These are phyloP conservation scores for Zoanthus sociatus DNA, from an alignment of 92 coral and sea anemone species.

Conservation along the genomic window DNA sequence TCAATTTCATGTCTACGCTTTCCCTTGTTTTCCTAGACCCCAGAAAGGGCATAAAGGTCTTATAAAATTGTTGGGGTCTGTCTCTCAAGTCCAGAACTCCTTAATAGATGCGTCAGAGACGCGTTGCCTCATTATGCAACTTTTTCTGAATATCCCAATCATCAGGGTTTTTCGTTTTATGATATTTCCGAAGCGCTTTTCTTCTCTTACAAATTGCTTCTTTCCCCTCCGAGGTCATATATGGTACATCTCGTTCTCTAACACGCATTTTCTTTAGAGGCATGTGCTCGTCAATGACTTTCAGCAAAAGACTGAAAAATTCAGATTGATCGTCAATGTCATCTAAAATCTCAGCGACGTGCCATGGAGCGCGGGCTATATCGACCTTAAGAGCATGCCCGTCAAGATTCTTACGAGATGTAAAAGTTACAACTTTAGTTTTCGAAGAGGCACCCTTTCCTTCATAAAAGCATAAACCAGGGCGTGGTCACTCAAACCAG, in stretches of 20 bases:
- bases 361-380: conserved; percentile 56
- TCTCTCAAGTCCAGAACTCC: not conserved
- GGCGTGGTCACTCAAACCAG: conserved; percentile 56
- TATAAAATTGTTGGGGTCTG: too few species aligned
- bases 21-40: conserved; percentile 7
- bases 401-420: conserved; percentile 48
- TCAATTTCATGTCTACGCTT: conserved; percentile 38
- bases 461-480: conserved; percentile 59
- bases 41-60: too few species aligned
- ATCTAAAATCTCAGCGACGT: conserved; percentile 63
- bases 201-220: conserved; percentile 56
- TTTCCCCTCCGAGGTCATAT: too few species aligned
- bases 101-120: conserved; percentile 26
- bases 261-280: conserved; percentile 59
- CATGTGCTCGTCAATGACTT: conserved; percentile 52
- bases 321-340: conserved; percentile 57
- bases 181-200: conserved; percentile 31
- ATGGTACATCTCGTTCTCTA: too few species aligned
- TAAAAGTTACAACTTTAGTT: conserved; percentile 49
- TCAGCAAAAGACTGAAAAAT: not conserved
- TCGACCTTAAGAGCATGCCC: conserved; percentile 41
- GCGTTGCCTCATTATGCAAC: conserved; percentile 60
- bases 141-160: conserved; percentile 57
- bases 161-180: conserved; percentile 36
- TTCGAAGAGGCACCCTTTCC: conserved; percentile 44